Evolutionary conservation across 2,888 invertebrate species (phyloP).

Genomic region (Myopa tessellatipennis): DNA sequence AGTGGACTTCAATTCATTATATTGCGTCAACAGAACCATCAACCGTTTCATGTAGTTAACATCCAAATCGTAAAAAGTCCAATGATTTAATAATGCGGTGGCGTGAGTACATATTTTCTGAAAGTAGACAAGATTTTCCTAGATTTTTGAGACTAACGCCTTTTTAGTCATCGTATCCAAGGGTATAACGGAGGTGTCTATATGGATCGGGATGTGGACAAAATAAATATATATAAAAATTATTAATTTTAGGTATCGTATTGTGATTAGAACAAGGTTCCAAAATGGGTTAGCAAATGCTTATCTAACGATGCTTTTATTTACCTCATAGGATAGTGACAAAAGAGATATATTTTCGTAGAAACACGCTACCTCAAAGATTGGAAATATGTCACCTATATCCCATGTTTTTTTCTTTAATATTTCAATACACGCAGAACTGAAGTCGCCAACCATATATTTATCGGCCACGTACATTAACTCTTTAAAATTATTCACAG

Average conservation of each 20-base stretch:
- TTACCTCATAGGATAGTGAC: slow-evolving; percentile 35
- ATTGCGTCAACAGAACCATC: neutral
- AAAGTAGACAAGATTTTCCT: neutral
- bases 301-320: neutral
- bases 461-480: slow-evolving; percentile 49
- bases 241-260: too few relatives aligned
- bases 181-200: too few relatives aligned
- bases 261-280: too few relatives aligned
- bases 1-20: neutral
- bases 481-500: slow-evolving; percentile 38
- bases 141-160: neutral
- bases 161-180: neutral
- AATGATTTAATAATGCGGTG: neutral
- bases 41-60: slow-evolving; percentile 4
- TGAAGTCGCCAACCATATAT: slow-evolving; percentile 51
- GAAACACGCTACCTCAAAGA: slow-evolving; percentile 51
- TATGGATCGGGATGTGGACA: too few relatives aligned
- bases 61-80: slow-evolving; percentile 8
- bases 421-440: slow-evolving; percentile 46
- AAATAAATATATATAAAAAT: too few relatives aligned
- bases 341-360: slow-evolving; percentile 41
- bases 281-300: too few relatives aligned
- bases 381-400: slow-evolving; percentile 47
- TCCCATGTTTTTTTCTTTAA: slow-evolving; percentile 49
- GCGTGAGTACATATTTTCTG: slow-evolving; percentile 9